phyloP scores from a whole-genome alignment of 92 coral and sea anemone genomes.

The Actinernus sp. region DNA sequence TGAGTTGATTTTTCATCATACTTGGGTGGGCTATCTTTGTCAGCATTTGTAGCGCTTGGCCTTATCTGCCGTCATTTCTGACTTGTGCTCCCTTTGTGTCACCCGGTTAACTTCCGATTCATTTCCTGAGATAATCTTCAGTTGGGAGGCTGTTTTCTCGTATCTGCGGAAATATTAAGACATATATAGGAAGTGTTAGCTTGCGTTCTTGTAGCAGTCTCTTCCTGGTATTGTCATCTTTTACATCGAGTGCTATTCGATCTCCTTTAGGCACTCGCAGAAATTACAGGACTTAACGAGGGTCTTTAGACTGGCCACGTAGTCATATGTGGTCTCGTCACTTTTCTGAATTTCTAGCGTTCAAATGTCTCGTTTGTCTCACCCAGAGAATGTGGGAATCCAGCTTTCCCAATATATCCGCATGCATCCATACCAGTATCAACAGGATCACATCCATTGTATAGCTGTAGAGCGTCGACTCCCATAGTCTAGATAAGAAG shows the following conservation, averaged over 20 bases:
- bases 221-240: constrained; percentile 1
- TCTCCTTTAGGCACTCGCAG: constrained; percentile 18
- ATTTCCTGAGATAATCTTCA: constrained; percentile 12
- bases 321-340: constrained; percentile 5
- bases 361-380: constrained; percentile 14
- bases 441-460: too few species aligned
- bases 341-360: constrained; percentile 4
- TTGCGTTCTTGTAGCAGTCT: constrained; percentile 22
- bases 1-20: neutral
- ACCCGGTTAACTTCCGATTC: constrained; percentile 12
- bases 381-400: neutral
- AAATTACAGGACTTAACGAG: constrained; percentile 17
- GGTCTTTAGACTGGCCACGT: constrained; percentile 7
- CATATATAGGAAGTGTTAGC: constrained; percentile 5
- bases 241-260: constrained; percentile 9
- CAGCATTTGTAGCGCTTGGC: neutral
- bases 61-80: neutral
- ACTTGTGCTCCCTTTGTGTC: neutral
- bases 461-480: too few species aligned
- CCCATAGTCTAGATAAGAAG: too few species aligned
- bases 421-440: too few species aligned
- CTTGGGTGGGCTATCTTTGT: neutral
- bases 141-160: constrained; percentile 15
- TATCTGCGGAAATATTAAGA: neutral
- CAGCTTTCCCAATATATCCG: too few species aligned